phyloP scores from a whole-genome alignment of 2,888 invertebrate species.

The Lagria hirta region DNA sequence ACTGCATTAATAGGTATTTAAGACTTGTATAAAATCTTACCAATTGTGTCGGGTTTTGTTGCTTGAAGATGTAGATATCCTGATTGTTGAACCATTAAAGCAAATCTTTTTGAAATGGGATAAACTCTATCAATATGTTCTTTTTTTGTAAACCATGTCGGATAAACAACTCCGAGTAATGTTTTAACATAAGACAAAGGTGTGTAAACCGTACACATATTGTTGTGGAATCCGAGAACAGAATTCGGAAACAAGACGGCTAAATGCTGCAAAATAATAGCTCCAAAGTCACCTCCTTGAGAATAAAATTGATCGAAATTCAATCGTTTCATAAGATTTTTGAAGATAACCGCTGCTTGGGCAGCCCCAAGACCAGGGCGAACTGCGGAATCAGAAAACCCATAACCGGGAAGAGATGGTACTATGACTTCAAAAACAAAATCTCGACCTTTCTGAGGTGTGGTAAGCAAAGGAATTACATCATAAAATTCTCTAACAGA shows the following conservation, averaged over 20 bases:
- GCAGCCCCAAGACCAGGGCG: slow-evolving; percentile 64
- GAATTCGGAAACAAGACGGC: slow-evolving; percentile 65
- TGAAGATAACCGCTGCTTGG: slow-evolving; percentile 62
- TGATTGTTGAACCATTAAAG: slow-evolving; percentile 55
- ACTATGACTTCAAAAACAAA: slow-evolving; percentile 69
- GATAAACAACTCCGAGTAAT: slow-evolving; percentile 57
- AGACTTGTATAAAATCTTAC: slow-evolving; percentile 52
- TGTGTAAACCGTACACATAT: slow-evolving; percentile 58
- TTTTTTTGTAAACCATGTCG: slow-evolving; percentile 55
- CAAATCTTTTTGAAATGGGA: slow-evolving; percentile 53
- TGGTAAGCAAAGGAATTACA: slow-evolving; percentile 66
- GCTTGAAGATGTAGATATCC: slow-evolving; percentile 79
- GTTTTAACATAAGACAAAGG: slow-evolving; percentile 45
- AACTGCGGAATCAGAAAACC: slow-evolving; percentile 59
- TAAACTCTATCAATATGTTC: slow-evolving; percentile 58
- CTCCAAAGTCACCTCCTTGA: slow-evolving; percentile 85
- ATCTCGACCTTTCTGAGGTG: slow-evolving; percentile 55
- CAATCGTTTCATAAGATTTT: slow-evolving; percentile 70
- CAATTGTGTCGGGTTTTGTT: slow-evolving; percentile 87
- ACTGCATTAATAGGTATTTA: too few relatives aligned
- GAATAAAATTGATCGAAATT: slow-evolving; percentile 67
- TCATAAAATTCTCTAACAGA: slow-evolving; percentile 81
- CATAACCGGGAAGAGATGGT: slow-evolving; percentile 59
- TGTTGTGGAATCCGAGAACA: slow-evolving; percentile 62
- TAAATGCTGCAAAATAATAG: slow-evolving; percentile 62